Evolutionary conservation across 2,113 vertebrate species (phyloP).

Genomic region (Mellivora capensis): DNA sequence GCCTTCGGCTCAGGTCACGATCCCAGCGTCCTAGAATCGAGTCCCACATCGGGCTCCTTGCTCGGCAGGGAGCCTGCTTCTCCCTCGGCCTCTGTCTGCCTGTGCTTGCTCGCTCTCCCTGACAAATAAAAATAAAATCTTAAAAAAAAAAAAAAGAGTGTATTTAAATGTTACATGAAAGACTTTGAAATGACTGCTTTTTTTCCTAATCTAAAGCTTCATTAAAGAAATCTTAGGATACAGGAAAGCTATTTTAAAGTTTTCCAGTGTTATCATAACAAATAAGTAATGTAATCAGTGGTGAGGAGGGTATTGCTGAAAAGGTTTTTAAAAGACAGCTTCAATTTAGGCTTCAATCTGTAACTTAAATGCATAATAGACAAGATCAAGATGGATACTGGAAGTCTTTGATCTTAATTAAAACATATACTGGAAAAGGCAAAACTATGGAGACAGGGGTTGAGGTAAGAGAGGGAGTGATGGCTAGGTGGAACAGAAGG

Average conservation of each 20-base stretch:
- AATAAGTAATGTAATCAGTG: neutral
- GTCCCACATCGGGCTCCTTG: no score
- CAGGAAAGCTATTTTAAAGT: neutral
- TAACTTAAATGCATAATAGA: neutral
- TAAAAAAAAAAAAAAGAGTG: no score
- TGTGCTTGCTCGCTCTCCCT: no score
- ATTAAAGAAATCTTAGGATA: neutral
- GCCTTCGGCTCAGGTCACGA: no score
- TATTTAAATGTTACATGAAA: neutral
- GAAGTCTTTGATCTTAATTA: slow-evolving; percentile 20
- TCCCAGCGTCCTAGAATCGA: no score
- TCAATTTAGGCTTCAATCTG: neutral
- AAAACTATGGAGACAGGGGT: neutral
- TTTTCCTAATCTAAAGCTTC: neutral
- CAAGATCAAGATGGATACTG: neutral
- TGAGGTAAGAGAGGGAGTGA: no score
- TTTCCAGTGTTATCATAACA: neutral
- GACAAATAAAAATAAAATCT: no score
- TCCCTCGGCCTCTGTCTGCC: no score
- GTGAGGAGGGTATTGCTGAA: neutral
- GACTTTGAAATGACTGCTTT: neutral
- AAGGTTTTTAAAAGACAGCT: neutral
- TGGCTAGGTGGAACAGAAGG: no score
- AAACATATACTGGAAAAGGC: neutral
- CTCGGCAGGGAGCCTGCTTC: no score